Evolutionary conservation across 2,888 invertebrate genomes (phyloP), one percentile per base, ranked within the genome.

Genomic region (Drosophila colorata): DNA sequence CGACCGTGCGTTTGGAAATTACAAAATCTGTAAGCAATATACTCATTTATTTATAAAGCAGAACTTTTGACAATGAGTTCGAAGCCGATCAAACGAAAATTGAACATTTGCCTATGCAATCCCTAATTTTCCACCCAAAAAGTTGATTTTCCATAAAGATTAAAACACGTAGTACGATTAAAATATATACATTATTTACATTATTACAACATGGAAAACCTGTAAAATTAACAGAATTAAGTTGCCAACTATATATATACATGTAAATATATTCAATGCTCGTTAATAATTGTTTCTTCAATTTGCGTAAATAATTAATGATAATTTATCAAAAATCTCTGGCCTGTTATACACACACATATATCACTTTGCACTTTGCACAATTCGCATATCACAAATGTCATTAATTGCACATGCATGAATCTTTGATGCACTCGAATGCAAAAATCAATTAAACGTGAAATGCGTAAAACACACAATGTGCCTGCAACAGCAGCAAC

Each of bases 401-500:
- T 61, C 87, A 84, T 83, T 83, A 87, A 87, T 81, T 86, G 84
- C 67, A 63, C 43, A 75, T 59, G 69, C 85, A 87, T 83, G 85
- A 81, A 84, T 84, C 61, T 84, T 83, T 83, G 78, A 81, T 87
- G 87, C 85, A 84, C 69, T 78, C 71, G 71, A 74, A 74, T 78
- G 87, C 71, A 49, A 74, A 80, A 87, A 87, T 87, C 87, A 83
- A 87, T 83, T 83, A 84, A 79, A 87, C 67, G 81, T 70, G 48
- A 86, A 83, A 68, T 60, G 53, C 51, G 55, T 67, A 53, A 67
- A 66, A 65, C 38, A 57, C 53, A 64, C 47, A 59, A 51, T 37
- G 48, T 8, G 35, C 35, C 43, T 9, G 9, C 53, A 55, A 35
- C 47, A 52, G 6, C 18, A 69, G 25, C n/a, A 38, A 37, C n/a